Conservation (phyloP, 2,888 invertebrate genomes). For the Drosophila mimetica region DNA sequence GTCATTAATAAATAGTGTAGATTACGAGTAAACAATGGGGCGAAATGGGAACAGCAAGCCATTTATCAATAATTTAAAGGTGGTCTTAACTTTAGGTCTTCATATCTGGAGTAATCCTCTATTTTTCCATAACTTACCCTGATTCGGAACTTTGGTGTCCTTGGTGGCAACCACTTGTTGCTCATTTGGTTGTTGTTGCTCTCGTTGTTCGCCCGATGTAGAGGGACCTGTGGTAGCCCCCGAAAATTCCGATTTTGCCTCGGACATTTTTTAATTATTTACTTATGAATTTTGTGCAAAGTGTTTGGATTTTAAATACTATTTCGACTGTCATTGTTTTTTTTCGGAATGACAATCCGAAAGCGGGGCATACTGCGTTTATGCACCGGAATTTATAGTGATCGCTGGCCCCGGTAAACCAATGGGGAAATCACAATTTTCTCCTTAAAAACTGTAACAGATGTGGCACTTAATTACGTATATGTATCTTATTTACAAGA, state of each 20-base stretch:
- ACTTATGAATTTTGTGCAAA: constrained; percentile 22
- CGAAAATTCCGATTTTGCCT: constrained; percentile 27
- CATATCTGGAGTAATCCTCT: neutral
- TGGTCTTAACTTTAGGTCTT: neutral
- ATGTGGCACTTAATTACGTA: neutral
- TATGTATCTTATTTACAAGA: constrained; percentile 5
- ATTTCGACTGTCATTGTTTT: constrained; percentile 17
- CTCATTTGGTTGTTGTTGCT: neutral
- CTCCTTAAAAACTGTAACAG: neutral
- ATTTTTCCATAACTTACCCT: constrained; percentile 6
- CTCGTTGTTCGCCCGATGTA: constrained; percentile 5
- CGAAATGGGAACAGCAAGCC: constrained; percentile 8
- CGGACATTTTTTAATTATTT: constrained; percentile 25
- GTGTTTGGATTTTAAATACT: neutral
- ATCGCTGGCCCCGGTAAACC: too few species aligned
- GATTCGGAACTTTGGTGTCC: neutral
- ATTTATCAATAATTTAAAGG: constrained; percentile 17
- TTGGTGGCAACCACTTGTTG: constrained; percentile 13
- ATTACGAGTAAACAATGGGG: constrained; percentile 16
- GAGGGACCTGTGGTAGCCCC: neutral
- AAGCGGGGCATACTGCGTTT: constrained; percentile 12
- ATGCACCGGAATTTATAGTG: constrained; percentile 10
- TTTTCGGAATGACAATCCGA: constrained; percentile 21
- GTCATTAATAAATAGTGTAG: constrained; percentile 17
- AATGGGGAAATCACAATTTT: neutral